Base-by-base conservation (phyloP, 37 sponge, comb jelly and placozoan species). In the Hexactinellida sp. region DNA sequence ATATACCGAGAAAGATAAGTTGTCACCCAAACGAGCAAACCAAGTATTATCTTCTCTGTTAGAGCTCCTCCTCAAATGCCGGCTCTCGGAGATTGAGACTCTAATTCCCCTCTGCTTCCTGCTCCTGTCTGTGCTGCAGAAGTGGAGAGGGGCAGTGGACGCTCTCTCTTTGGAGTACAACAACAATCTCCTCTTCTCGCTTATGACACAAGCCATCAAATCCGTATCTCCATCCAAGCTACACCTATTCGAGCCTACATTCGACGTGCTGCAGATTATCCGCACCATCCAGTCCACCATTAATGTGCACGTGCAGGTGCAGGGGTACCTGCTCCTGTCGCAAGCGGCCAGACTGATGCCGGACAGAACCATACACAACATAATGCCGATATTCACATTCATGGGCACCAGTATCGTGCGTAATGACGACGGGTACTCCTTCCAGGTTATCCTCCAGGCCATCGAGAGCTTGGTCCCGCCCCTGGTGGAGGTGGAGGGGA, bases 321-420 rank as follows among this genome's bases (percentile, higher is more conserved):
- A 63, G 34, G 76, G 76, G 28, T 63, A 63, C 76, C 3, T 63
- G 1, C 76, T 83, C 5, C 39, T 83, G 25, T 83, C 39, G 16
- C 38, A 83, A 36, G 47, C 39, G 3, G 76, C 76, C 5, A 63
- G 76, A 23, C 76, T 63, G 21, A 35, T 87, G 28, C 76, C 92
- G 89, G 84, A 47, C 55, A 91, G 88, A 38, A 91, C 95, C 1
- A 85, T 98, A 25, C 96, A 98, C 84, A 95, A 94, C 38, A 87
- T 98, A 36, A 95, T 98, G 92, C 89, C 99, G 19, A 92, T 98
- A 54, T 98, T 98, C 88, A 95, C 99, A 0, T 98, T 98, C 89
- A 98, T 98, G 99, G 99, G 99, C 24, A 85, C 88, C 82, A 90
- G 83, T 38, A 55, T 95, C 24, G 52, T 91, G 52, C 88, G 92